Evolutionary conservation across 2,113 vertebrate species (phyloP), one percentile per base, ranked within the genome.

Genomic region (Mobula hypostoma): DNA sequence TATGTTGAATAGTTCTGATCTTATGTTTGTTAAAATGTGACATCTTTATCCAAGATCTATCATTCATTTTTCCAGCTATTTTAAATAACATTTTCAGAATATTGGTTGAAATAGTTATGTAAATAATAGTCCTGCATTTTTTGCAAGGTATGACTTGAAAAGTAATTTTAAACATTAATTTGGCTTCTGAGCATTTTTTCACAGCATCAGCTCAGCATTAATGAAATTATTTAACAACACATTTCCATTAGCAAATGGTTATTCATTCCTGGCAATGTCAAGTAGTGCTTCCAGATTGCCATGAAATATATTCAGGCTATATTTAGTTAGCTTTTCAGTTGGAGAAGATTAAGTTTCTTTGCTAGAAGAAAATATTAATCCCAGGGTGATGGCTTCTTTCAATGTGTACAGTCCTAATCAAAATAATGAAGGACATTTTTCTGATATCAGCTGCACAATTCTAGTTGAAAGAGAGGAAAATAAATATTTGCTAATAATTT

Each of bases 281-380:
- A 76, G 70, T 56, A 74, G 91, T 76, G 91, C 91, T 93, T 93
- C 70, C 91, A 93, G 91, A 76, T 93, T 93, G 36, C 36, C 40
- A 56, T 29, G 40, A 70, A 74, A 27, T 21, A 74, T 93, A 29
- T 29, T 93, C 19, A 56, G 21, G 70, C 5, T 40, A 74, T 48
- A 70, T 93, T 72, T 29, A 56, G 40, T 11, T 29, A 14, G 19
- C 11, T 56, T 93, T 48, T 93, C 56, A 93, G 11, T 72, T 48
- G 29, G 36, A 27, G 40, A 92, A 74, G 14, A 19, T 66, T 29
- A 88, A 29, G 29, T 88, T n/a, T 88, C 27, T 63, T 88, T 27
- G 11, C 14, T 63, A 88, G 83, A 88, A 14, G n/a, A 88, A 63
- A 61, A 74, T 74, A 24, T n/a, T 88, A 8, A 58, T 40, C 82